Evolutionary conservation across 2,888 invertebrate species (phyloP).

Genomic region (Epistrophe grossulariae): DNA sequence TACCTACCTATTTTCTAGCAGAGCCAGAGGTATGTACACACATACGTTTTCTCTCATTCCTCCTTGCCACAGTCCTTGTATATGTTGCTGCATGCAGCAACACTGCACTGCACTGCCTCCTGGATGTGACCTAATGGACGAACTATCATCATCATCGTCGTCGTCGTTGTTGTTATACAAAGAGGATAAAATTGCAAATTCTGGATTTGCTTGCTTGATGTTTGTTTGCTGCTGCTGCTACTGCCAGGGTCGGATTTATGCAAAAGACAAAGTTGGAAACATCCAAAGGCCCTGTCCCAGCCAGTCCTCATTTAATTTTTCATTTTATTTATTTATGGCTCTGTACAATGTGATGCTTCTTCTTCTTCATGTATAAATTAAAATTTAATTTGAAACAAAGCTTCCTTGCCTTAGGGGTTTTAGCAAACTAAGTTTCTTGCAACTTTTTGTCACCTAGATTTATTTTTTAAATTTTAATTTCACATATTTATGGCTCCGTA

Average conservation of each 20-base stretch:
- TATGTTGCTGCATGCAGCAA: background rate
- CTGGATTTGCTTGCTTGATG: conserved; percentile 25
- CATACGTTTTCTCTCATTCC: background rate
- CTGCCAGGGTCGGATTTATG: background rate
- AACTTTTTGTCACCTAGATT: no score
- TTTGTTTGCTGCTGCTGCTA: conserved; percentile 15
- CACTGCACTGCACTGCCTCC: background rate
- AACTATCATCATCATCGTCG: conserved; percentile 48
- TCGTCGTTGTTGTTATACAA: conserved; percentile 9
- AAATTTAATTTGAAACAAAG: no score
- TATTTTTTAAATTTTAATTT: no score
- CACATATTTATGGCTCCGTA: no score
- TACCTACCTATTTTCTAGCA: background rate
- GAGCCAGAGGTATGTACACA: background rate
- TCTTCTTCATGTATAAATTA: no score
- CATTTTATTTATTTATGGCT: no score
- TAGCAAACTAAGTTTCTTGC: no score
- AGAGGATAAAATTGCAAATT: conserved; percentile 63
- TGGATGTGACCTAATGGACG: conserved; percentile 55
- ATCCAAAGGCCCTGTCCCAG: background rate
- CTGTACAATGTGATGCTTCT: no score
- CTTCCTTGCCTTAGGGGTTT: no score
- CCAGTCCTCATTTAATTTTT: no score
- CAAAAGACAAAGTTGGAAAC: background rate
- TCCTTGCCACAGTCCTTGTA: conserved; percentile 22